phyloP scores from a whole-genome alignment of 2,888 invertebrate species.

The Tuta absoluta region DNA sequence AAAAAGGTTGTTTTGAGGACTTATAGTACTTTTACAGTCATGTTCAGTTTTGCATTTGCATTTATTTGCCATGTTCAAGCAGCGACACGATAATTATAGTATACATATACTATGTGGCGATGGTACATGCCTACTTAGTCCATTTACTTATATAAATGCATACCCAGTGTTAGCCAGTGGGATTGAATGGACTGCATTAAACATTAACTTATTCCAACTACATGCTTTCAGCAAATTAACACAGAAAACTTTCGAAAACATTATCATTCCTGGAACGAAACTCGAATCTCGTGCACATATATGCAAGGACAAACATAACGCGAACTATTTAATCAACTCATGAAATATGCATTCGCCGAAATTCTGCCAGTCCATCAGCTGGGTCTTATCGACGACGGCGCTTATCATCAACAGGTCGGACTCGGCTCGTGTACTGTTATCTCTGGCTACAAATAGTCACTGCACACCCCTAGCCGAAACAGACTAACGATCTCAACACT shows the following conservation, averaged over 20 bases:
- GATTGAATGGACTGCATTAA: slow-evolving; percentile 11
- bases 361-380: slow-evolving; percentile 76
- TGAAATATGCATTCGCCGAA: slow-evolving; percentile 80
- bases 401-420: slow-evolving; percentile 80
- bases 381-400: slow-evolving; percentile 76
- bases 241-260: slow-evolving; percentile 6
- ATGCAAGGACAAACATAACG: slow-evolving; percentile 46
- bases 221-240: slow-evolving; percentile 13
- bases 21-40: no score
- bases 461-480: slow-evolving; percentile 42
- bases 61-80: no score
- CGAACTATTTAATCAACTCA: slow-evolving; percentile 80
- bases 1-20: no score
- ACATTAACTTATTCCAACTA: slow-evolving; percentile 10
- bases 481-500: slow-evolving; percentile 41
- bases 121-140: background rate
- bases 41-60: no score
- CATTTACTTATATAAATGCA: background rate
- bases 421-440: slow-evolving; percentile 77
- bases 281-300: slow-evolving; percentile 51
- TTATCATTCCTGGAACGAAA: slow-evolving; percentile 27
- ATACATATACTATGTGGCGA: background rate
- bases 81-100: no score
- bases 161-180: background rate
- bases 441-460: slow-evolving; percentile 78